A percentile compares a stretch with the other conserved stretches of the same genome.
Evolutionary conservation across 2,113 vertebrate species (phyloP).

Genomic region (Neolamprologus sp.): DNA sequence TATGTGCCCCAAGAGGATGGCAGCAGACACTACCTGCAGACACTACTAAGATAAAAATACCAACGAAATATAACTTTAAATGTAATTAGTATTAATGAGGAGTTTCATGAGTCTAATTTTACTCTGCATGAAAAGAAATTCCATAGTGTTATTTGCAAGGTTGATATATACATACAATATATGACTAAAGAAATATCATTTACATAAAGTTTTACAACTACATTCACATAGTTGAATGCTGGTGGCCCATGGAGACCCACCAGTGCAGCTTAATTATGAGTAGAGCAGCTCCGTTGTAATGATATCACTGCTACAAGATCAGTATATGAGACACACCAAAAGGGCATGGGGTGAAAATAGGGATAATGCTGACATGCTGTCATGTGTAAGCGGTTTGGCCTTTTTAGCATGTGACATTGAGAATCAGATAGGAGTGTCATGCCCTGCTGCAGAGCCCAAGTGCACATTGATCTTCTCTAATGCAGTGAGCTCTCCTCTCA

Average conservation of each 20-base stretch:
- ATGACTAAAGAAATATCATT: background rate
- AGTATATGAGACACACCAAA: background rate
- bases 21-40: background rate
- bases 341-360: background rate
- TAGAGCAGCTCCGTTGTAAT: background rate
- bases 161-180: background rate
- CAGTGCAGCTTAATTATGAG: background rate
- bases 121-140: background rate
- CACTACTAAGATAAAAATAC: background rate
- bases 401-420: background rate
- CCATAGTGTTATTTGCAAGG: background rate
- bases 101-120: background rate
- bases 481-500: background rate
- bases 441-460: background rate
- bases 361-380: constrained; percentile 1
- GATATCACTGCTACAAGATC: background rate
- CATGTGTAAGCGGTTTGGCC: background rate
- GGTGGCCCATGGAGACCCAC: background rate
- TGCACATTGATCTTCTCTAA: constrained; percentile 15
- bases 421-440: background rate
- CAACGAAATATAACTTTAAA: background rate
- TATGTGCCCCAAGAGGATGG: background rate
- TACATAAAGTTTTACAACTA: background rate
- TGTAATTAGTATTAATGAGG: background rate
- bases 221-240: background rate